Base-by-base conservation (phyloP, 2,888 invertebrate genomes). In the Corythucha ciliata region DNA sequence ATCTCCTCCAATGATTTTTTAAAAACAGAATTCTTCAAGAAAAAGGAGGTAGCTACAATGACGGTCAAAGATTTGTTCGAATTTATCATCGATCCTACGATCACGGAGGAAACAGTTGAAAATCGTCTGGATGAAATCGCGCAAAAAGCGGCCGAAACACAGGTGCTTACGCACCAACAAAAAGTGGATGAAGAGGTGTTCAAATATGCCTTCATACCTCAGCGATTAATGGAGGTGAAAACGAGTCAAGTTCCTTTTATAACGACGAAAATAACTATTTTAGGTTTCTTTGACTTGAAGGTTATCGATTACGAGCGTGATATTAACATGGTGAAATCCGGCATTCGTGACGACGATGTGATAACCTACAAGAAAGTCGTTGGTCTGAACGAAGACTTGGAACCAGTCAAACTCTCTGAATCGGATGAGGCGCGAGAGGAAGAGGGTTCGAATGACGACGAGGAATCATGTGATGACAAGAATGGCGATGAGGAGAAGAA, bases 51-150 rank as follows among this genome's bases (percentile, higher is more conserved):
- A 0, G 83, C 84, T n/a, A 90, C 92, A 1, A 80, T 98, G 75
- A 83, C 84, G 0, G 79, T 92, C 0, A 89, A 89, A 63, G 86
- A 90, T 61, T 70, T 98, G 48, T 98, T 98, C 72, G 89, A 96
- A 68, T 96, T 96, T 63, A 85, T 98, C 46, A 96, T 94, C 0
- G 94, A 97, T 72, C 79, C 87, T 14, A 81, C 80, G 1, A 83
- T 97, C 41, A 87, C 77, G 52, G 81, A 81, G 47, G 72, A 72
- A 2, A 89, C 92, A 69, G 80, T 90, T 69, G 90, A 90, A 59
- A 76, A 81, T 47, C 85, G 81, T 65, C 69, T 93, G 34, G 82
- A 85, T 58, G 75, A 74, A 60, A 72, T 88, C 40, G 80, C 86
- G 0, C 80, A 82, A 51, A 74, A 75, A 54, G 80, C 80, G 16